phyloP scores from a whole-genome alignment of 2,113 vertebrate species.

The Serilophus lunatus region DNA sequence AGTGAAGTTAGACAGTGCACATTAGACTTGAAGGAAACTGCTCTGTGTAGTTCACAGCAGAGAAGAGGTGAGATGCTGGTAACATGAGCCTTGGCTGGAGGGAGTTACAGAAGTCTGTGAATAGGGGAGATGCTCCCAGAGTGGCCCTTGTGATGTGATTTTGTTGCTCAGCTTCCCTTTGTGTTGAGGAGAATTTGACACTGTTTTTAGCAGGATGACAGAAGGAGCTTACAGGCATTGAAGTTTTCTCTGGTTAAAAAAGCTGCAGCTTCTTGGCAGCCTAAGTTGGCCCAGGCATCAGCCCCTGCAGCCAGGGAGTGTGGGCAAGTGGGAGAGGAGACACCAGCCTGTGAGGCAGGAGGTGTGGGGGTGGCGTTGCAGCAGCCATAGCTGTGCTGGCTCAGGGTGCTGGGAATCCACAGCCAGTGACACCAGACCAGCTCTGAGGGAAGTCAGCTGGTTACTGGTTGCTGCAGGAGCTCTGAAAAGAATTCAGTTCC shows the following conservation, averaged over 20 bases:
- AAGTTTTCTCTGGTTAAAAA: background rate
- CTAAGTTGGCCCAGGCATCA: fast-evolving
- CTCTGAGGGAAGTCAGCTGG: background rate
- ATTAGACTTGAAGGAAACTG: background rate
- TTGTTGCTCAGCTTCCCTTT: background rate
- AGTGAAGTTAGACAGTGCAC: background rate
- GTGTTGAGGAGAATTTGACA: background rate
- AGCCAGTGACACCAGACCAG: background rate
- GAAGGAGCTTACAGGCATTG: background rate
- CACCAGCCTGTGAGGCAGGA: background rate
- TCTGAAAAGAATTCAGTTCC: background rate
- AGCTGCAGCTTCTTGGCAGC: background rate
- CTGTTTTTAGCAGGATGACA: background rate
- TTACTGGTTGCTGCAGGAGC: background rate
- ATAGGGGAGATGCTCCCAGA: background rate
- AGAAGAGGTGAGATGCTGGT: background rate
- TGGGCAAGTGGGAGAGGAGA: no score
- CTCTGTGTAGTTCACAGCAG: background rate
- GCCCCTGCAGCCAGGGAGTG: background rate
- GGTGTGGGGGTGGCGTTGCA: background rate
- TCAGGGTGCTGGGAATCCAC: background rate
- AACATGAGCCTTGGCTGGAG: background rate
- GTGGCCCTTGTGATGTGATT: background rate
- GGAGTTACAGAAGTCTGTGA: background rate
- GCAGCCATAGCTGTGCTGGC: background rate